Evolutionary conservation across 2,113 vertebrate genomes (phyloP).

Genomic region (Hippocampus guttulatus): DNA sequence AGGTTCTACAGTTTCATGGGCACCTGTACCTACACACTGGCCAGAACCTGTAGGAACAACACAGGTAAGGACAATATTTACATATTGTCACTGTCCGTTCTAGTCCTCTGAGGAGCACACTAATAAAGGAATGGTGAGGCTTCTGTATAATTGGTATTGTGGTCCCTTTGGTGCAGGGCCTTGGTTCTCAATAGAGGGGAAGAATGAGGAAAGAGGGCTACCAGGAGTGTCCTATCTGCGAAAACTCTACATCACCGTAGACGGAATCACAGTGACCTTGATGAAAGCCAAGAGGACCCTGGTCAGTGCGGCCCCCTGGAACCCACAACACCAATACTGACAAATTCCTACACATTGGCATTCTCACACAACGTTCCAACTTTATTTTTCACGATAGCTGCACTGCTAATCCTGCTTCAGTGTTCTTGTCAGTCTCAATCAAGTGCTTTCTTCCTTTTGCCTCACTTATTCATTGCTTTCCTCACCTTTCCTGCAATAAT

Average conservation of each 20-base stretch:
- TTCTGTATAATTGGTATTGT: not conserved
- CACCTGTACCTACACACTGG: slow-evolving; percentile 79
- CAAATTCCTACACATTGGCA: not conserved
- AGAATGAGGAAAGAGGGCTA: slow-evolving; percentile 72
- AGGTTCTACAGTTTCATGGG: slow-evolving; percentile 81
- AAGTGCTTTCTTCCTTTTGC: too few species aligned
- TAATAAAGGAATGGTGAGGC: too few species aligned
- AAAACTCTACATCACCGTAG: slow-evolving; percentile 70
- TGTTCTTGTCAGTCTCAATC: not conserved
- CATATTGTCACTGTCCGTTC: not conserved
- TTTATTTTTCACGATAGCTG: not conserved
- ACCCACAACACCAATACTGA: not conserved
- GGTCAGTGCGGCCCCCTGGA: slow-evolving; percentile 57
- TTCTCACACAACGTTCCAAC: not conserved
- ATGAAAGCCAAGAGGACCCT: slow-evolving; percentile 67
- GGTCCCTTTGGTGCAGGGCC: slow-evolving; percentile 51
- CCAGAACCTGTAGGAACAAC: slow-evolving; percentile 67
- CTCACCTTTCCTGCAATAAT: not conserved
- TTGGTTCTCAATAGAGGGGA: slow-evolving; percentile 76
- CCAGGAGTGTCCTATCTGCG: slow-evolving; percentile 69
- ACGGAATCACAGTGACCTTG: slow-evolving; percentile 68
- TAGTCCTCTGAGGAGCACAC: too few species aligned
- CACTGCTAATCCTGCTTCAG: not conserved
- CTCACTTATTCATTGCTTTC: not conserved
- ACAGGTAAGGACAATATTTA: slow-evolving; percentile 46